Evolutionary conservation across 2,888 invertebrate genomes (phyloP).

Genomic region (Pollenia griseotomentosa): DNA sequence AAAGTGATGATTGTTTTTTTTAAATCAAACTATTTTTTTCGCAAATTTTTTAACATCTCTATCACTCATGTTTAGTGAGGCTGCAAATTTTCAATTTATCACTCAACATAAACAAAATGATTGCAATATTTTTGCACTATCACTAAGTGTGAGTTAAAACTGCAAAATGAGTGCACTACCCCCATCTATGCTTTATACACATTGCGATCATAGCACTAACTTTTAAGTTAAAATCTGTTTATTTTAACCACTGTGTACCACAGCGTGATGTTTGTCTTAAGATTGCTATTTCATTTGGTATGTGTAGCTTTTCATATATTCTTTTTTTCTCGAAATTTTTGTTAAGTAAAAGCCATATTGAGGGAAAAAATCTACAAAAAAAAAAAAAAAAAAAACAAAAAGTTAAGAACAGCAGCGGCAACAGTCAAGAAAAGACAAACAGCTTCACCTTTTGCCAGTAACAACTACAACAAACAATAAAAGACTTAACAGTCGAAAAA

Average conservation of each 20-base stretch:
- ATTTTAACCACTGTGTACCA: constrained; percentile 47
- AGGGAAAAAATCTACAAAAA: constrained; percentile 31
- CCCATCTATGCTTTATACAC: no score
- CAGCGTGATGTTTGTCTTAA: constrained; percentile 61
- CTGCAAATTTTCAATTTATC: no score
- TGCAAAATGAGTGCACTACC: no score
- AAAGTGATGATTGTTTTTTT: no score
- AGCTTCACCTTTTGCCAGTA: constrained; percentile 72
- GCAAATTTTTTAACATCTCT: no score
- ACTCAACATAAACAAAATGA: no score
- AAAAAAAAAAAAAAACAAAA: constrained; percentile 26
- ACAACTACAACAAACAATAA: constrained; percentile 46
- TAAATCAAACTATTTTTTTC: no score
- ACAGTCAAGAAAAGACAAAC: constrained; percentile 70
- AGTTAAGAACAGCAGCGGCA: constrained; percentile 66
- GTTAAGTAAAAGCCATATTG: constrained; percentile 69
- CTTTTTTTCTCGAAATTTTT: constrained; percentile 46
- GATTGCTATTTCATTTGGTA: constrained; percentile 62
- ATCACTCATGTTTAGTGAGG: no score
- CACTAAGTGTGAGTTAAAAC: no score
- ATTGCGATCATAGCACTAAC: no score
- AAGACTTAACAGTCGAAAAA: constrained; percentile 27
- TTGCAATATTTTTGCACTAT: no score
- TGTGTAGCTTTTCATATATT: constrained; percentile 44
- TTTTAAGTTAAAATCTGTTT: no score